These are phyloP conservation scores for Oxyruncus cristatus DNA, from an alignment of 2,113 vertebrate genomes.

Conservation along the genomic window DNA sequence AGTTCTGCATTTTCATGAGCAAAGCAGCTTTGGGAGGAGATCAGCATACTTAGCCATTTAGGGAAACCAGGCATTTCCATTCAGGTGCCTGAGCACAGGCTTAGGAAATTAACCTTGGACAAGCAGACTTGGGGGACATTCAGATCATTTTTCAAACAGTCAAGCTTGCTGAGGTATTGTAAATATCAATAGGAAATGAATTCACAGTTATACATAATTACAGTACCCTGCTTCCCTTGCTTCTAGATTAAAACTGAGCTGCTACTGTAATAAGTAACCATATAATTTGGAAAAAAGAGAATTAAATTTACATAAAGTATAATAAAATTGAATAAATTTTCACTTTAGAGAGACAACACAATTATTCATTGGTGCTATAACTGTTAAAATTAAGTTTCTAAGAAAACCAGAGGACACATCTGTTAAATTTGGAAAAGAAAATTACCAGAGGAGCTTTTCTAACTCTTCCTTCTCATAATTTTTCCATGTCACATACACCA, in stretches of 20 bases:
- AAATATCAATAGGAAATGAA: background rate
- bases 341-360: background rate
- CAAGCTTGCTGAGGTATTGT: background rate
- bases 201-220: slow-evolving; percentile 15
- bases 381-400: slow-evolving; percentile 41
- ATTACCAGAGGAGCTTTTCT: background rate
- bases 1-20: background rate
- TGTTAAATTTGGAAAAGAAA: background rate
- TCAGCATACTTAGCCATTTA: background rate
- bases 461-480: background rate
- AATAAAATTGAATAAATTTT: slow-evolving; percentile 44
- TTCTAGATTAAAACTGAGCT: slow-evolving; percentile 41
- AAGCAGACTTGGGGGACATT: background rate
- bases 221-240: background rate
- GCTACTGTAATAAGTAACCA: slow-evolving; percentile 17
- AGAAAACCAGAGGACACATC: background rate
- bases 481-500: background rate
- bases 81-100: background rate
- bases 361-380: slow-evolving; percentile 5
- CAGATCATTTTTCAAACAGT: slow-evolving; percentile 13
- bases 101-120: background rate
- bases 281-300: background rate
- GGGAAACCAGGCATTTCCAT: background rate
- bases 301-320: slow-evolving; percentile 23
- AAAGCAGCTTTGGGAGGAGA: background rate